These are phyloP conservation scores for Semnornis frantzii DNA, from an alignment of 2,113 vertebrate genomes.

Conservation along the genomic window DNA sequence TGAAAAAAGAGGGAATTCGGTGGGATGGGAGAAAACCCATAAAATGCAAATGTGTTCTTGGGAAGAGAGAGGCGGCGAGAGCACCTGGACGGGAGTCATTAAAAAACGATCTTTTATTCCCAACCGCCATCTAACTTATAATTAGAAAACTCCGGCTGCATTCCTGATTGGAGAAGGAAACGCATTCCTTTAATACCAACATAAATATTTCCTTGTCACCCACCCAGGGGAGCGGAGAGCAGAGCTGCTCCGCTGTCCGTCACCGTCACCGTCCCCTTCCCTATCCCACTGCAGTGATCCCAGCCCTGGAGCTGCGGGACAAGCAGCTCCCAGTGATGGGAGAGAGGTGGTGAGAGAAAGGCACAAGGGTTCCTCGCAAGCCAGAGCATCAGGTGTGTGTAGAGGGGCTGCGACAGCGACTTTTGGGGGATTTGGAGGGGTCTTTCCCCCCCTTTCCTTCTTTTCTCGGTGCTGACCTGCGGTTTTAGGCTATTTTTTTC, in stretches of 20 bases:
- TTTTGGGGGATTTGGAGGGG: accelerated
- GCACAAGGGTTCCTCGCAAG: background rate
- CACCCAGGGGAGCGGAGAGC: background rate
- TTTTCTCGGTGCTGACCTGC: background rate
- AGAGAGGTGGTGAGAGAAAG: background rate
- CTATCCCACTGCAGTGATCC: background rate
- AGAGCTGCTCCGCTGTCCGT: too few species aligned
- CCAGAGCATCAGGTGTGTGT: background rate
- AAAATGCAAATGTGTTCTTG: slow-evolving; percentile 70
- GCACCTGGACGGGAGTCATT: slow-evolving; percentile 69
- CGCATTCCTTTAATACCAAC: slow-evolving; percentile 47
- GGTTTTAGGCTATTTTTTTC: background rate
- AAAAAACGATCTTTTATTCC: slow-evolving; percentile 69
- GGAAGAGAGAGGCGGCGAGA: slow-evolving; percentile 51
- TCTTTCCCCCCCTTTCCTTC: background rate
- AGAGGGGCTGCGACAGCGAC: too few species aligned
- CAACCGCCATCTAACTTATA: slow-evolving; percentile 65
- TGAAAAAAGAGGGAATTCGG: slow-evolving; percentile 35
- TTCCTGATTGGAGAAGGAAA: slow-evolving; percentile 66
- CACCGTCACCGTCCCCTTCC: too few species aligned
- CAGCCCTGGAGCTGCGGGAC: too few species aligned
- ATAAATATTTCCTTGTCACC: slow-evolving; percentile 63
- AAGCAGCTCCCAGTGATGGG: too few species aligned
- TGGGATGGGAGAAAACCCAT: slow-evolving; percentile 55
- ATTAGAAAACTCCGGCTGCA: slow-evolving; percentile 52